Evolutionary conservation across 2,113 vertebrate species (phyloP).

Genomic region (Okapia johnstoni): DNA sequence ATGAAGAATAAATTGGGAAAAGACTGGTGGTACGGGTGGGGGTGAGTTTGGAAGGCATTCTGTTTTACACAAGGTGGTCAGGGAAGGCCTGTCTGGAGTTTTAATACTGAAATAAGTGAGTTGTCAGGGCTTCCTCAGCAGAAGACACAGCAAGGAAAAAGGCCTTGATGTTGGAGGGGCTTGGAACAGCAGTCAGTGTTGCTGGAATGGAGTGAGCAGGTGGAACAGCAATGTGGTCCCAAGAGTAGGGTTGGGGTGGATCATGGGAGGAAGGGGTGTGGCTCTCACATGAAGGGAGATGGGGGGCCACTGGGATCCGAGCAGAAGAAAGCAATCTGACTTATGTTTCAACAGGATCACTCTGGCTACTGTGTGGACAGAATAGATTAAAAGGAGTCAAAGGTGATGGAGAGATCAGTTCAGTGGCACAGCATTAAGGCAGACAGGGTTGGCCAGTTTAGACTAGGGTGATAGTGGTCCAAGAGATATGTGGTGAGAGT

Average conservation of each 20-base stretch:
- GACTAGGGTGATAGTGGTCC: neutral
- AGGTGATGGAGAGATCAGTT: neutral
- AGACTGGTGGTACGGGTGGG: neutral
- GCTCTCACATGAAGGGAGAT: neutral
- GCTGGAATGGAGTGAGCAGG: neutral
- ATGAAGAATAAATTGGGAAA: neutral
- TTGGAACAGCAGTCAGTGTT: neutral
- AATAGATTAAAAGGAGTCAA: neutral
- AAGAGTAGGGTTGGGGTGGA: neutral
- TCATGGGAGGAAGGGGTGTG: neutral
- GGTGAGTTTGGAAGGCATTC: neutral
- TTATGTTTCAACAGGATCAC: neutral
- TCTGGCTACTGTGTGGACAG: neutral
- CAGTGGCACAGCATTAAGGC: neutral
- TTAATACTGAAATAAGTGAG: neutral
- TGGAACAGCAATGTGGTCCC: neutral
- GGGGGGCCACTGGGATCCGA: neutral
- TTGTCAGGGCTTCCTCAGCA: neutral
- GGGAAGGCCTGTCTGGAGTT: neutral
- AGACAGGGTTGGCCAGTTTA: neutral
- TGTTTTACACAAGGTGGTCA: neutral
- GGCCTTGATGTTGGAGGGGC: neutral
- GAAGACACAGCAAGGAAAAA: neutral
- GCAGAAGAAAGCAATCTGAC: neutral
- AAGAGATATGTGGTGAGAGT: neutral